A percentile compares a stretch with the other conserved stretches of the same genome.
Evolutionary conservation across 2,888 invertebrate species (phyloP).

Genomic region (Orchestes rusci): DNA sequence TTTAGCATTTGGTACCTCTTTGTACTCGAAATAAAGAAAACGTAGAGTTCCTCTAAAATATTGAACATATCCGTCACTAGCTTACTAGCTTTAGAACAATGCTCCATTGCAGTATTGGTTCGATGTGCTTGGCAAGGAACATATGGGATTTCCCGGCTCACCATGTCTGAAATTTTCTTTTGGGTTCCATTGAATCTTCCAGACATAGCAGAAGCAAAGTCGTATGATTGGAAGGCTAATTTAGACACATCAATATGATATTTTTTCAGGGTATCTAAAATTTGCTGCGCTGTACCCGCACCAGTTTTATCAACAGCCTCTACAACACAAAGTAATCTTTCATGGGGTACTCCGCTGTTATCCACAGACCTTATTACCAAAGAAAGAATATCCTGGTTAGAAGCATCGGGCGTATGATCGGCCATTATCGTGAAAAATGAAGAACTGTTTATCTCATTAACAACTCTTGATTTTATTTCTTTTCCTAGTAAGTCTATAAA

Average conservation of each 20-base stretch:
- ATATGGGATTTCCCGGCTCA: neutral
- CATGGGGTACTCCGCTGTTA: neutral
- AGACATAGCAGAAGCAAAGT: slow-evolving; percentile 10
- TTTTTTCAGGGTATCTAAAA: too few relatives aligned
- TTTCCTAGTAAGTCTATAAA: slow-evolving; percentile 5
- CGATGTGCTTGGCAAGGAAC: slow-evolving; percentile 8
- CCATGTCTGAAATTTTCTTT: too few relatives aligned
- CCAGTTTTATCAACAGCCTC: slow-evolving; percentile 1
- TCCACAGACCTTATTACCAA: slow-evolving; percentile 6
- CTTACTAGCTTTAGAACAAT: slow-evolving; percentile 8
- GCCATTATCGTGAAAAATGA: too few relatives aligned
- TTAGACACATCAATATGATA: slow-evolving; percentile 4
- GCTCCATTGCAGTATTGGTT: slow-evolving; percentile 10
- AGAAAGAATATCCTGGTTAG: slow-evolving; percentile 8
- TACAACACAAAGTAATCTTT: neutral
- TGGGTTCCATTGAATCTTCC: slow-evolving; percentile 9
- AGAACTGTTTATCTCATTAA: too few relatives aligned
- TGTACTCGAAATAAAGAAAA: slow-evolving; percentile 12
- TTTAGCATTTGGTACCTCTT: slow-evolving; percentile 5
- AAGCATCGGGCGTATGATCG: slow-evolving; percentile 10
- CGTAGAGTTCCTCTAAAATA: slow-evolving; percentile 11
- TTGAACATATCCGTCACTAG: slow-evolving; percentile 8
- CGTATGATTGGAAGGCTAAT: slow-evolving; percentile 11
- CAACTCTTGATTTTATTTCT: neutral
- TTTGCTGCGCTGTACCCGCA: too few relatives aligned